Evolutionary conservation across 2,888 invertebrate species (phyloP).

Genomic region (Heliconius cydno): DNA sequence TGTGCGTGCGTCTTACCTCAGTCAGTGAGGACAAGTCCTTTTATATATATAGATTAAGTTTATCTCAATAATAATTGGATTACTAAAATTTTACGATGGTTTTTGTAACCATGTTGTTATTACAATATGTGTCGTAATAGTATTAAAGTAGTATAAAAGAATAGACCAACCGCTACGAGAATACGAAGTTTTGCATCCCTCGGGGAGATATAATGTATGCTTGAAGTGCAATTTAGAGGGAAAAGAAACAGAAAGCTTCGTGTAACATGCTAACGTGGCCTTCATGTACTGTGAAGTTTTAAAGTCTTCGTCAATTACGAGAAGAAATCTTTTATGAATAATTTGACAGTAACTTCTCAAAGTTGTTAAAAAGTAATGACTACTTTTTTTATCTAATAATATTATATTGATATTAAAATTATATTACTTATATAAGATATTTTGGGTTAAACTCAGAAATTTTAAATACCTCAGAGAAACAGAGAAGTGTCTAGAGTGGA

Average conservation of each 20-base stretch:
- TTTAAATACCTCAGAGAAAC: too few species aligned
- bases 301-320: slow-evolving; percentile 11
- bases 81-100: not conserved
- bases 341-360: not conserved
- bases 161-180: slow-evolving; percentile 7
- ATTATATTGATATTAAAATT: not conserved
- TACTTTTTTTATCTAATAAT: too few species aligned
- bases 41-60: too few species aligned
- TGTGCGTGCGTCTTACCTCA: too few species aligned
- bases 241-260: slow-evolving; percentile 16
- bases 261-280: not conserved
- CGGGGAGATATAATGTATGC: slow-evolving; percentile 20
- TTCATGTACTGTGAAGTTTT: not conserved
- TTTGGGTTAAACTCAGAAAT: not conserved
- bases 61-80: not conserved
- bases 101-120: not conserved
- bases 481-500: too few species aligned
- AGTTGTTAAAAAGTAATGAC: not conserved
- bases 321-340: not conserved
- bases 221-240: slow-evolving; percentile 21
- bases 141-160: slow-evolving; percentile 6
- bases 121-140: not conserved
- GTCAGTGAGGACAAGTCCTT: too few species aligned
- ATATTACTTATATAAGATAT: not conserved
- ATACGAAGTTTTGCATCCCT: slow-evolving; percentile 17